These are phyloP conservation scores for Epinephelus fuscoguttatus DNA, from an alignment of 2,113 vertebrate species.

Conservation along the genomic window DNA sequence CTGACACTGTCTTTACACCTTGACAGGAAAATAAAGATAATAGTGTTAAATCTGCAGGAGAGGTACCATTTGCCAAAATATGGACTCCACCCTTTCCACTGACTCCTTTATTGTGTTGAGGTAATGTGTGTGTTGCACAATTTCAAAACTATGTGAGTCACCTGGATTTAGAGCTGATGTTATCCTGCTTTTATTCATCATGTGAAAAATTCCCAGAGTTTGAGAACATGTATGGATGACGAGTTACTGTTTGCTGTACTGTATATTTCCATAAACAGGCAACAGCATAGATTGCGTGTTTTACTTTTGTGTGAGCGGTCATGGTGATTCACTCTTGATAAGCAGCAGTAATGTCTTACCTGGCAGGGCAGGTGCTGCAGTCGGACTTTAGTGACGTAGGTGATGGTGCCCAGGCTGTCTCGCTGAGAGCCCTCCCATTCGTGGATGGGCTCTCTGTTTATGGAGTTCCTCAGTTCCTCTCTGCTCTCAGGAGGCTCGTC, in stretches of 20 bases:
- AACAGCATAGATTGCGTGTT: neutral
- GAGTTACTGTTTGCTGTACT: constrained; percentile 7
- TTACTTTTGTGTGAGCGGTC: neutral
- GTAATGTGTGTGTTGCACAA: constrained; percentile 63
- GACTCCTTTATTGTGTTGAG: constrained; percentile 40
- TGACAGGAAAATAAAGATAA: constrained; percentile 16
- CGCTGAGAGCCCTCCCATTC: constrained; percentile 89
- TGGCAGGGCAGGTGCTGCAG: constrained; percentile 95
- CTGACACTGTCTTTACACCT: constrained; percentile 1
- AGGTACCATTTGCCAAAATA: constrained; percentile 1
- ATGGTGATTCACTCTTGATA: constrained; percentile 31
- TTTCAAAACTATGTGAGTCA: constrained; percentile 62
- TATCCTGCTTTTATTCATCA: constrained; percentile 27
- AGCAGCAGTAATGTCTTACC: constrained; percentile 77
- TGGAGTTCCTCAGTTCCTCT: constrained; percentile 88
- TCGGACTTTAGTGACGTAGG: constrained; percentile 90
- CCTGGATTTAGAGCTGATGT: constrained; percentile 36
- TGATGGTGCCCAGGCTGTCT: constrained; percentile 87
- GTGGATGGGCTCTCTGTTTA: constrained; percentile 87
- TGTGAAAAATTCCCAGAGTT: constrained; percentile 56
- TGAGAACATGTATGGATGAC: constrained; percentile 47
- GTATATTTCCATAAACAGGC: constrained; percentile 31
- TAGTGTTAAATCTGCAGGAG: neutral
- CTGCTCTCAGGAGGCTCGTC: constrained; percentile 54
- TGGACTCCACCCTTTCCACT: constrained; percentile 41